Evolutionary conservation across 2,113 vertebrate genomes (phyloP), one percentile per base, ranked within the genome.

Genomic region (Gasterosteus aculeatus): DNA sequence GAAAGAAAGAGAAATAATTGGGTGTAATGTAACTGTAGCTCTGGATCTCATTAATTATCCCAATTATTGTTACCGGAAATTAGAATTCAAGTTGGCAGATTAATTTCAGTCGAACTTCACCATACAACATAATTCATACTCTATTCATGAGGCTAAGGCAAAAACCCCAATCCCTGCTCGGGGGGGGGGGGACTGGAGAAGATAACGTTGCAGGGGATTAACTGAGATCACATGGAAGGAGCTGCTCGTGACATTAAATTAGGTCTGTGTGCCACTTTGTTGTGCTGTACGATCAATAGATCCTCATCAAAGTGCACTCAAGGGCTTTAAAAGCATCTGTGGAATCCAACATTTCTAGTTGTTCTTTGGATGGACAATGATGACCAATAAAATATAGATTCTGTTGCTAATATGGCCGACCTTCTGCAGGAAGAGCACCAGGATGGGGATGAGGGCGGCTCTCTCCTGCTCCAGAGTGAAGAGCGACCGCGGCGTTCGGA

Each of bases 391-490:
- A 12, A 15, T 5, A 41, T 7, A 29, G 7, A 38, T 3, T 12
- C 4, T 26, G 19, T 72, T 54, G 14, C 26, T 29, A n/a, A 15
- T 0, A 11, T 8, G 69, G 31, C 83, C 14, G 62, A 97, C 97
- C 97, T 99, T 99, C 92, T 98, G 97, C 88, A 99, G 92, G 77
- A 99, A 95, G 19, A 98, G 91, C 76, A 97, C 97, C 2, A 99
- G 95, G 88, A 97, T 96, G 85, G 97, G 97, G 86, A 99, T 95
- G 78, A 97, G 95, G 18, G 93, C 93, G 0, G 93, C 83, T 1
- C 97, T 82, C 87, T 95, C 96, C 88, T 96, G 95, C 77, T 99
- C 97, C 86, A 99, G 93, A 0, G 83, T 86, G 86, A 95, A 96
- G 57, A 99, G 93, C 0, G 96, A 96, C 9, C 91, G 95, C 0